These are phyloP conservation scores for Anser brachyrhynchus DNA, from an alignment of 2,113 vertebrate species.

Conservation along the genomic window DNA sequence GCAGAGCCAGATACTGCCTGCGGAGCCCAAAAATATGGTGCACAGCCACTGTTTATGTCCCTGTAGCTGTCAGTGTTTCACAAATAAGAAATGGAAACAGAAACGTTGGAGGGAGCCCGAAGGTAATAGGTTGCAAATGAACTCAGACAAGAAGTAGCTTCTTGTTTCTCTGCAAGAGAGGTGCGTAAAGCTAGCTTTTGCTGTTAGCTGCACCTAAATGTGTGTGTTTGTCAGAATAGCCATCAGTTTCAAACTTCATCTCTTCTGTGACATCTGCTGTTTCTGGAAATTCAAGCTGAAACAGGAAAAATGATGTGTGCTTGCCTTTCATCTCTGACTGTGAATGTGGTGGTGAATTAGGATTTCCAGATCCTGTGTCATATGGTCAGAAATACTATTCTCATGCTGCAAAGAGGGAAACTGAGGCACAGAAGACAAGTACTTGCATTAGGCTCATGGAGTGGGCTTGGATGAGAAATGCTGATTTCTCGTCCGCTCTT, in stretches of 20 bases:
- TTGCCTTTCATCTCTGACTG: not conserved
- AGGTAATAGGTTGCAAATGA: not conserved
- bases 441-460: not conserved
- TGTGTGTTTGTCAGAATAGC: not conserved
- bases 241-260: accelerated
- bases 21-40: not conserved
- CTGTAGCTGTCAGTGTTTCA: not conserved
- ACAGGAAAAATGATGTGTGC: not conserved
- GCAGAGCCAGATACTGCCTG: not conserved
- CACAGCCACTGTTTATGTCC: not conserved
- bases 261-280: not conserved
- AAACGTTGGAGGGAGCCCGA: not conserved
- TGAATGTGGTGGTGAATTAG: accelerated
- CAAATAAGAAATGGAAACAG: not conserved
- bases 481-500: not conserved
- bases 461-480: not conserved
- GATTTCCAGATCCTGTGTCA: not conserved
- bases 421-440: not conserved
- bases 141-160: not conserved
- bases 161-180: not conserved
- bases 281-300: not conserved
- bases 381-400: not conserved
- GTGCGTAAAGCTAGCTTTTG: not conserved
- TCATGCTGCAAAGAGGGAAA: not conserved
- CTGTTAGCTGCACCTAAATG: not conserved